phyloP scores from a whole-genome alignment of 2,888 invertebrate species.

The Pollenia angustigena region DNA sequence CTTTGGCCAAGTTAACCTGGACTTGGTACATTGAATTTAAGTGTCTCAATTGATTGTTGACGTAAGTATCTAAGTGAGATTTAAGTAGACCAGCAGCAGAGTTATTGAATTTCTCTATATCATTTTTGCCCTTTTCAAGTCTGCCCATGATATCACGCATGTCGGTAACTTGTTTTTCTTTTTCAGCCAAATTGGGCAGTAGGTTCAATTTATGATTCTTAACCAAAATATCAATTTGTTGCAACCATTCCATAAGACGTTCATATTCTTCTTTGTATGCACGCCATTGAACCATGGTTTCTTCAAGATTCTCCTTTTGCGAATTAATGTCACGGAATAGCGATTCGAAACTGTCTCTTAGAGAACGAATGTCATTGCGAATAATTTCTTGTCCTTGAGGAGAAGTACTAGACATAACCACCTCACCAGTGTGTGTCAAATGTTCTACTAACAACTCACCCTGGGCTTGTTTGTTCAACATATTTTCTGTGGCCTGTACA shows the following conservation, averaged over 20 bases:
- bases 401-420: slow-evolving; percentile 93
- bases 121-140: slow-evolving; percentile 90
- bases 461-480: slow-evolving; percentile 95
- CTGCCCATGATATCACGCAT: slow-evolving; percentile 91
- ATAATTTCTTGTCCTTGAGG: slow-evolving; percentile 91
- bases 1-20: slow-evolving; percentile 93
- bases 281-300: slow-evolving; percentile 92
- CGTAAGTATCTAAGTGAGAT: slow-evolving; percentile 94
- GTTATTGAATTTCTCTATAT: slow-evolving; percentile 93
- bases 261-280: slow-evolving; percentile 97
- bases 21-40: slow-evolving; percentile 95
- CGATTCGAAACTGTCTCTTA: slow-evolving; percentile 93
- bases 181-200: slow-evolving; percentile 91
- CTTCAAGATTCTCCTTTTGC: slow-evolving; percentile 93
- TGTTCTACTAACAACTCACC: slow-evolving; percentile 95
- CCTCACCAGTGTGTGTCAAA: slow-evolving; percentile 93
- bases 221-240: slow-evolving; percentile 95
- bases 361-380: slow-evolving; percentile 92
- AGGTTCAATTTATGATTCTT: slow-evolving; percentile 95
- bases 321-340: slow-evolving; percentile 93
- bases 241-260: slow-evolving; percentile 95
- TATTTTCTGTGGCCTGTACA: slow-evolving; percentile 92
- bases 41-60: slow-evolving; percentile 93
- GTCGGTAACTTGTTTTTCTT: slow-evolving; percentile 92
- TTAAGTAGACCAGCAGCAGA: slow-evolving; percentile 90